Conservation (phyloP, 1,140 invertebrate genomes). For the Rhysida immarginata region DNA sequence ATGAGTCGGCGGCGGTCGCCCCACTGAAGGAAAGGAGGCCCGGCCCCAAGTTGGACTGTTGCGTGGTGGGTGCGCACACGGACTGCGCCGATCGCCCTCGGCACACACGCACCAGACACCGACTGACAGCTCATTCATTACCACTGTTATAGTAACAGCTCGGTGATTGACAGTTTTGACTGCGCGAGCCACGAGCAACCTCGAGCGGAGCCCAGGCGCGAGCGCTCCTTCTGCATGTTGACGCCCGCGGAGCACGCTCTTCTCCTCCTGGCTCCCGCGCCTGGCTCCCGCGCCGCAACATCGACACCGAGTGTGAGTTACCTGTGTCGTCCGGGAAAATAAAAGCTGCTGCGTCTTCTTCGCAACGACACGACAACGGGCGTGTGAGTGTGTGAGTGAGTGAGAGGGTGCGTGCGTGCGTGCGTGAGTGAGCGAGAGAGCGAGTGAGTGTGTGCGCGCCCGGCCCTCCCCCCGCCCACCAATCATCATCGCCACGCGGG, state of each 20-base stretch:
- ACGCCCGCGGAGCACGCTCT: background rate
- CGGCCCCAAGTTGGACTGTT: background rate
- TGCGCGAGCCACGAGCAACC: background rate
- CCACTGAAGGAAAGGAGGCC: background rate
- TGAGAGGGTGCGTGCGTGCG: no score
- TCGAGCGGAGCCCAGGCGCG: background rate
- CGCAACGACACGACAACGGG: no score
- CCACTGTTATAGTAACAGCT: constrained; percentile 7
- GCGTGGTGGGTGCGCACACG: background rate
- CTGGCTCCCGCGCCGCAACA: no score
- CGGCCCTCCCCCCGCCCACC: no score
- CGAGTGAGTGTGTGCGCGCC: no score
- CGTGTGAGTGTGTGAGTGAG: no score
- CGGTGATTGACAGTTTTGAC: constrained; percentile 9
- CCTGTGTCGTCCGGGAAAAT: no score
- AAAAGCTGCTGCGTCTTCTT: no score
- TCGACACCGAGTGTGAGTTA: no score
- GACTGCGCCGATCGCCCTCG: constrained; percentile 3
- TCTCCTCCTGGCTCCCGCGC: no score
- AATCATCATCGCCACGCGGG: no score
- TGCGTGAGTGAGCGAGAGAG: no score
- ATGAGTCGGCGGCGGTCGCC: background rate
- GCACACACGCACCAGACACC: background rate
- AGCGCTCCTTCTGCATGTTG: background rate
- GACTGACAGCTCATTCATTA: constrained; percentile 10